These are phyloP conservation scores for Sebastes iracundus DNA, from an alignment of 2,797 vertebrate genomes.

Conservation along the genomic window DNA sequence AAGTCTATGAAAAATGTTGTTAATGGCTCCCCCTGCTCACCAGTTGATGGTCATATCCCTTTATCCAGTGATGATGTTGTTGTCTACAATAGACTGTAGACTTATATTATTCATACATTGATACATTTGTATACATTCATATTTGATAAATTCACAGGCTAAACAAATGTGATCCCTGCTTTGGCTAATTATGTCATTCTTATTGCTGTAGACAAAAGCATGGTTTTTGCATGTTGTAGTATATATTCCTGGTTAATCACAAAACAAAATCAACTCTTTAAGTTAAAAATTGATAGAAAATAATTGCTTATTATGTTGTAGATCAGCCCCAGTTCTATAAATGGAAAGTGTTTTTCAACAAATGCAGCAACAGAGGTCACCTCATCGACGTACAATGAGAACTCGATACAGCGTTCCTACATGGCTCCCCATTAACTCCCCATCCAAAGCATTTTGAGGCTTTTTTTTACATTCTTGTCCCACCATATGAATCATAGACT, in stretches of 20 bases:
- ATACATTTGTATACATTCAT: too few species aligned
- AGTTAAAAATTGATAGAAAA: background rate
- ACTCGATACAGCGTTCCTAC: background rate
- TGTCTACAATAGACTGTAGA: background rate
- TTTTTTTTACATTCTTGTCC: background rate
- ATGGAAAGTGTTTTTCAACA: background rate
- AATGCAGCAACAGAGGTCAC: background rate
- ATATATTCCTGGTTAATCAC: too few species aligned
- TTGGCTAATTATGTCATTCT: too few species aligned
- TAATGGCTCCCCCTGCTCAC: background rate
- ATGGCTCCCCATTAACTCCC: background rate
- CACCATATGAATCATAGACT: background rate
- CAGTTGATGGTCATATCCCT: background rate
- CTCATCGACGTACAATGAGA: background rate
- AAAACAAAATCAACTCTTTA: background rate
- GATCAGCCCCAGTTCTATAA: background rate
- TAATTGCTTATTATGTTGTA: background rate
- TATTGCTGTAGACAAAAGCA: background rate
- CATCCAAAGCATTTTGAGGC: background rate
- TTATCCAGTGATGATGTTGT: background rate
- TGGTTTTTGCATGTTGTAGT: background rate
- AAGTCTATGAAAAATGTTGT: constrained; percentile 23
- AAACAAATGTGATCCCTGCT: too few species aligned
- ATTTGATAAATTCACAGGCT: too few species aligned
- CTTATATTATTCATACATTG: too few species aligned